A percentile compares a stretch with the other conserved stretches of the same genome.
These are phyloP conservation scores for Misgurnus mizolepis DNA, from an alignment of 2,113 vertebrate genomes.

Conservation along the genomic window DNA sequence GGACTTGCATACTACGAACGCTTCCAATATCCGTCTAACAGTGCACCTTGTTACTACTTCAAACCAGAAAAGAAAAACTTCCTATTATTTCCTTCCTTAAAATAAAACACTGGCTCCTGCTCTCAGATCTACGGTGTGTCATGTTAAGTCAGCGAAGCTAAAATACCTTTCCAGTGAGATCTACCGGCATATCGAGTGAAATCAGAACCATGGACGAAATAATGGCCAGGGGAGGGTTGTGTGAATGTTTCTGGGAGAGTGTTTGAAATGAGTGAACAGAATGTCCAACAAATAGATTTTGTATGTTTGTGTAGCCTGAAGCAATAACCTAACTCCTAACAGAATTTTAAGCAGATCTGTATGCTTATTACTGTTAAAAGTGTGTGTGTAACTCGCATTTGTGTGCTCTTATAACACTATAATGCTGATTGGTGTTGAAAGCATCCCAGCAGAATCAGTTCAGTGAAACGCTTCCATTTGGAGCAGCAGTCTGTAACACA, in stretches of 20 bases:
- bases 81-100: conserved; percentile 18
- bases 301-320: conserved; percentile 31
- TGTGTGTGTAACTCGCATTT: conserved; percentile 15
- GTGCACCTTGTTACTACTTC: conserved; percentile 13
- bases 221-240: conserved; percentile 15
- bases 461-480: conserved; percentile 61
- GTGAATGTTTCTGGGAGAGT: conserved; percentile 24
- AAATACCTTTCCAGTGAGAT: conserved; percentile 32
- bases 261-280: conserved; percentile 26
- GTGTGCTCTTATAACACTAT: conserved; percentile 29
- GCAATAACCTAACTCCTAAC: conserved; percentile 22
- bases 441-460: conserved; percentile 51
- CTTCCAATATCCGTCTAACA: conserved; percentile 1
- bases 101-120: conserved; percentile 30
- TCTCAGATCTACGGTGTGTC: background rate
- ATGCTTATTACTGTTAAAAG: background rate
- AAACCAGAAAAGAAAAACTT: conserved; percentile 15
- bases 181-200: conserved; percentile 4
- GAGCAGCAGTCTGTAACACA: conserved; percentile 41
- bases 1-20: background rate
- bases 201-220: conserved; percentile 14
- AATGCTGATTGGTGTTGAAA: conserved; percentile 60
- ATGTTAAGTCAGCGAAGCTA: conserved; percentile 1
- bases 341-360: background rate
- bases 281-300: conserved; percentile 36